Conservation (phyloP, 2,888 invertebrate genomes). For the Sinhomidia bicolor region DNA sequence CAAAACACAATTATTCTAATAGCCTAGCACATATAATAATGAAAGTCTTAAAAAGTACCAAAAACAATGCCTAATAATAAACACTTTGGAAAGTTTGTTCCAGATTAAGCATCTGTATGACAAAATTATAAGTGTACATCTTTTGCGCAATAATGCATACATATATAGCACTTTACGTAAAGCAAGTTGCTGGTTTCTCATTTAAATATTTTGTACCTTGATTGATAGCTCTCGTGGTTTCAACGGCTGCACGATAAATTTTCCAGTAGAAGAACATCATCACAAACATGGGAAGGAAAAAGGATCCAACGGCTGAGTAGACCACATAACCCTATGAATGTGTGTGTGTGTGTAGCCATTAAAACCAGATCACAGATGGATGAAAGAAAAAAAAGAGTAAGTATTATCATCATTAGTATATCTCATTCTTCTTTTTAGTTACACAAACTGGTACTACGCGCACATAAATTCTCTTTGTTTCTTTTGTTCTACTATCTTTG, state of each 20-base stretch:
- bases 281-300: conserved; percentile 93
- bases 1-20: not conserved
- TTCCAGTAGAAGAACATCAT: conserved; percentile 99
- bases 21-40: too few species aligned
- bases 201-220: conserved; percentile 82
- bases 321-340: conserved; percentile 97
- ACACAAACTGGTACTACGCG: not conserved
- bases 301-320: conserved; percentile 98
- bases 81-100: too few species aligned
- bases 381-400: conserved; percentile 44
- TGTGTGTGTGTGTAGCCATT: too few species aligned
- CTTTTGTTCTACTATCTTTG: not conserved
- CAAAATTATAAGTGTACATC: too few species aligned
- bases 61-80: too few species aligned
- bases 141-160: too few species aligned
- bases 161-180: too few species aligned
- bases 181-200: not conserved
- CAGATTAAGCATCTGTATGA: too few species aligned
- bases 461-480: conserved; percentile 25
- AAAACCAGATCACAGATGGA: conserved; percentile 29
- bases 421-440: not conserved
- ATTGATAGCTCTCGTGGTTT: conserved; percentile 95
- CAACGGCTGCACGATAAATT: conserved; percentile 96
- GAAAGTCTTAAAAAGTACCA: too few species aligned
- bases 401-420: conserved; percentile 57